phyloP scores from a whole-genome alignment of 2,797 vertebrate species.

The Valencia hispanica region DNA sequence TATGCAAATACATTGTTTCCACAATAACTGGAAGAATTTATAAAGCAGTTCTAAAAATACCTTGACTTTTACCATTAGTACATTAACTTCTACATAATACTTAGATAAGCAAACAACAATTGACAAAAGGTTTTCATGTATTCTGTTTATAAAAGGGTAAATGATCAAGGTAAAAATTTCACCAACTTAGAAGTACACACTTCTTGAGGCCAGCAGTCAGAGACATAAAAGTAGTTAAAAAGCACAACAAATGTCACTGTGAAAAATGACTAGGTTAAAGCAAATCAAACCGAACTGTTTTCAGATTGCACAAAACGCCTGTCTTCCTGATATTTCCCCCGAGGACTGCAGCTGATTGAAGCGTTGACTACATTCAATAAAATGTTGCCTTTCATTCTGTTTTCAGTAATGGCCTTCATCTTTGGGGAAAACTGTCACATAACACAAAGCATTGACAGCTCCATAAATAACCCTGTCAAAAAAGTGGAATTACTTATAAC shows the following conservation, averaged over 20 bases:
- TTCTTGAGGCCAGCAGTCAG: not conserved
- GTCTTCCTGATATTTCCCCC: slow-evolving; percentile 15
- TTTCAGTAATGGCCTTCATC: slow-evolving; percentile 16
- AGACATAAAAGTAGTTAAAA: not conserved
- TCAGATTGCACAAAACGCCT: slow-evolving; percentile 2
- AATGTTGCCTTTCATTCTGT: slow-evolving; percentile 18
- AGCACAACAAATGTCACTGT: not conserved
- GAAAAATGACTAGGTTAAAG: not conserved
- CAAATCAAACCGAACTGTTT: slow-evolving; percentile 11
- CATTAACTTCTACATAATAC: too few species aligned
- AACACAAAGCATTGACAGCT: slow-evolving; percentile 3
- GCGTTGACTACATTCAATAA: slow-evolving; percentile 23
- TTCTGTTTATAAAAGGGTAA: not conserved
- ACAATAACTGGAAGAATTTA: not conserved
- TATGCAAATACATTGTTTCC: not conserved
- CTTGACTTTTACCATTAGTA: not conserved
- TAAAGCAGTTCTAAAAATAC: not conserved
- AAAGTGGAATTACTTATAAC: not conserved
- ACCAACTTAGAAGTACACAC: not conserved
- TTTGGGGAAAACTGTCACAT: slow-evolving; percentile 7
- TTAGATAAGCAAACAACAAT: not conserved
- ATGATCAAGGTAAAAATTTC: not conserved
- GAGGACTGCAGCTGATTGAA: slow-evolving; percentile 24
- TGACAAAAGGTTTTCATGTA: not conserved
- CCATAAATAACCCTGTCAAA: slow-evolving; percentile 8